These are phyloP conservation scores for Clavelina lepadiformis DNA, from an alignment of 23 tunicate genomes.

Conservation along the genomic window DNA sequence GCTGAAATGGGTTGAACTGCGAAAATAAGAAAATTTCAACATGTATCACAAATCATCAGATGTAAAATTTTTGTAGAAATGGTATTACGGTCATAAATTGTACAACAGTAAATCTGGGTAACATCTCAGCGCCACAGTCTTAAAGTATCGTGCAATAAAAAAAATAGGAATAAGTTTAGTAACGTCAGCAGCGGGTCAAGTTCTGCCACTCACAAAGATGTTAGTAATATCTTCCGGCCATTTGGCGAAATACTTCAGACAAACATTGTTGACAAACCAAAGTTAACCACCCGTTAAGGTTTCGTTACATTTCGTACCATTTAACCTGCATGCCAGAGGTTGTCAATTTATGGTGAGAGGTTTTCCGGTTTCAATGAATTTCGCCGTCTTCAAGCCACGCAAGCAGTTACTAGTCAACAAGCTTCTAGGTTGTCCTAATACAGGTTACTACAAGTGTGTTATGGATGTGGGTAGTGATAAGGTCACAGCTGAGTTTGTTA, in stretches of 20 bases:
- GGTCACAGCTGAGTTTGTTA: constrained; percentile 13
- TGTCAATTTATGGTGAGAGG: constrained; percentile 23
- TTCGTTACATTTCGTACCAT: constrained; percentile 46
- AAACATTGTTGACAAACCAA: constrained; percentile 22
- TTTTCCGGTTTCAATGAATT: constrained; percentile 10
- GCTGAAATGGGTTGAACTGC: no score
- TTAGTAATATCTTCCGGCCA: constrained; percentile 17
- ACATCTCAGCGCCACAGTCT: no score
- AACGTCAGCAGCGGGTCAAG: no score
- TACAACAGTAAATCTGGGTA: no score
- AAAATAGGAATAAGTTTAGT: no score
- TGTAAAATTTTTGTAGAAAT: no score
- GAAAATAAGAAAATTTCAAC: no score
- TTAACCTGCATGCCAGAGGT: constrained; percentile 25
- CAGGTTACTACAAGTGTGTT: not conserved
- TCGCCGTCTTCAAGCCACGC: constrained; percentile 40
- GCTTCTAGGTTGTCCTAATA: not conserved
- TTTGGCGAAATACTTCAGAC: constrained; percentile 57
- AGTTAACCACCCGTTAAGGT: constrained; percentile 18
- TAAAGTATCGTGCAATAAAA: no score
- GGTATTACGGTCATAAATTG: no score
- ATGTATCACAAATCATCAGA: no score
- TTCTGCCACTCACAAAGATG: constrained; percentile 27
- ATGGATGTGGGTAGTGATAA: constrained; percentile 7
- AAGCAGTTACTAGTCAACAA: not conserved